These are phyloP conservation scores for Drosophila ogumai DNA, from an alignment of 1,140 invertebrate genomes.

Conservation along the genomic window DNA sequence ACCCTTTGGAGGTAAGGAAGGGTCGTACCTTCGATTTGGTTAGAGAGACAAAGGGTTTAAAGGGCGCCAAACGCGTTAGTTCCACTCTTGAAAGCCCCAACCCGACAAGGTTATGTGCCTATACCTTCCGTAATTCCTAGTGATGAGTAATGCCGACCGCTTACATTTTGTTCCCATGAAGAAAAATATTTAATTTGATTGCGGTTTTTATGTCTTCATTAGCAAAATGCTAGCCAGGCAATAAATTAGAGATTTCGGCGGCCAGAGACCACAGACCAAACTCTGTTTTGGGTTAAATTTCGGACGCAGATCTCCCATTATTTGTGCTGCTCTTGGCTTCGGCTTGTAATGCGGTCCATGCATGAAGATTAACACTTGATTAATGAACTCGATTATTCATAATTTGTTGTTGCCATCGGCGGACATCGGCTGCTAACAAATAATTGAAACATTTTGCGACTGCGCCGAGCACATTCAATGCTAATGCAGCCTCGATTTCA, in stretches of 20 bases:
- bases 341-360: conserved; percentile 54
- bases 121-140: conserved; percentile 1
- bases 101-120: conserved; percentile 52
- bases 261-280: conserved; percentile 3
- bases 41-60: conserved; percentile 39
- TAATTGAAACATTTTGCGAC: conserved; percentile 77
- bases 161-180: conserved; percentile 81
- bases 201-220: conserved; percentile 84
- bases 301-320: conserved; percentile 33
- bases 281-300: conserved; percentile 37
- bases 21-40: conserved; percentile 14
- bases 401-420: conserved; percentile 64
- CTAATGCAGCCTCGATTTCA: conserved; percentile 78
- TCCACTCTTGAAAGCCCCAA: conserved; percentile 48
- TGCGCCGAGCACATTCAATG: conserved; percentile 60
- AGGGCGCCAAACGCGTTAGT: conserved; percentile 70
- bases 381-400: conserved; percentile 79
- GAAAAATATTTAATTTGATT: conserved; percentile 82
- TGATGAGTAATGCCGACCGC: conserved; percentile 66
- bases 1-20: not conserved
- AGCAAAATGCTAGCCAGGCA: conserved; percentile 76
- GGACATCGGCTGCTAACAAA: conserved; percentile 44
- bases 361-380: conserved; percentile 75
- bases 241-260: conserved; percentile 76
- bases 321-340: conserved; percentile 28